Base-by-base conservation (phyloP, 2,797 vertebrate genomes). In the Huso huso region DNA sequence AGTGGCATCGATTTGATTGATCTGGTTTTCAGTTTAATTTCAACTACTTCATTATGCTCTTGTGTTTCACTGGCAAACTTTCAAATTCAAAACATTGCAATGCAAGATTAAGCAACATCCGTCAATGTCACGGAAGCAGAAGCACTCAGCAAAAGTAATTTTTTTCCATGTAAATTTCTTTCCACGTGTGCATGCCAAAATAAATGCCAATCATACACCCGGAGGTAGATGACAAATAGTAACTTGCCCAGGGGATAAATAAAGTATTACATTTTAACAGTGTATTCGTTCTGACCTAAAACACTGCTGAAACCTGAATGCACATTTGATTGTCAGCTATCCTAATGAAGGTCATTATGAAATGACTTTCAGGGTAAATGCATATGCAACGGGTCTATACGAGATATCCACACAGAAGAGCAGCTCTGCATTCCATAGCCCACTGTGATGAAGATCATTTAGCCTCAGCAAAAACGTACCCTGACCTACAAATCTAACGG, bases 261-360 rank as follows among this genome's bases (percentile, higher is more conserved):
- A 18, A 64, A 50, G 62, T 51, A 63, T 50, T 51, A 51, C 50
- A 52, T 64, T 64, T 64, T 10, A 7, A 23, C 49, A 23, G 63
- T 10, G 63, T 6, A 48, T 7, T 10, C 63, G 9, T 23, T 51
- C 50, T 64, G 63, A 64, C 50, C 63, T 51, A 51, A 18, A 64
- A 4, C 50, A 23, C 49, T 63, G 2, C 62, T 50, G 50, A 64
- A 64, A 51, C 13, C 49, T 51, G 9, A 15, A 52, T 52, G 63
- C 63, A 64, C 63, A 64, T 64, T 64, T 52, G 63, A 64, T 37
- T 37, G 63, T 64, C 63, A 64, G 63, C 50, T 64, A 51, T 64
- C 50, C 63, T 52, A 12, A 64, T 64, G 50, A 49, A 64, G 48
- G 62, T 51, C 62, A 51, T 64, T 64, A 52, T 11, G 13, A 18